phyloP scores from a whole-genome alignment of 2,797 vertebrate genomes.

The Ciconia nigra region DNA sequence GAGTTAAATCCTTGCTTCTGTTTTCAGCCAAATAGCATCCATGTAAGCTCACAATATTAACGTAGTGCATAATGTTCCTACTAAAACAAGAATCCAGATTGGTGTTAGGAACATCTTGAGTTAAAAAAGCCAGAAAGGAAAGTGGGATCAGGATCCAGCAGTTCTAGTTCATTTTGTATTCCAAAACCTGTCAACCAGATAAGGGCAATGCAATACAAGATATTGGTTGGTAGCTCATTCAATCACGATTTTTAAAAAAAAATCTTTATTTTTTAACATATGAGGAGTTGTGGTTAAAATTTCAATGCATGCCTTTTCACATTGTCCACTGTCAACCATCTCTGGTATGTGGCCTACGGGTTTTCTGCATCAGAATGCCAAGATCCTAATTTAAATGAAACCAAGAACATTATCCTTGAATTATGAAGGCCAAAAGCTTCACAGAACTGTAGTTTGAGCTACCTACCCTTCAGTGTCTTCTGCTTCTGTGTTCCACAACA shows the following conservation, averaged over 20 bases:
- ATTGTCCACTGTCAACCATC: background rate
- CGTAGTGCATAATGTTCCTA: background rate
- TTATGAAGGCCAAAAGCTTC: background rate
- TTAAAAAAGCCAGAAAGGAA: background rate
- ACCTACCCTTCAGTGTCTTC: constrained; percentile 80
- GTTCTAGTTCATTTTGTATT: background rate
- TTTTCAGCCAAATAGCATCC: background rate
- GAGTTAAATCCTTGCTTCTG: background rate
- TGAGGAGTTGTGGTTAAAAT: background rate
- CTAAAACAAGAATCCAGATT: background rate
- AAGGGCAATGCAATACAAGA: background rate
- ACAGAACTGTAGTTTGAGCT: background rate
- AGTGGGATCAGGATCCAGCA: background rate
- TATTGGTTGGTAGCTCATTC: background rate
- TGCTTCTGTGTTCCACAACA: constrained; percentile 79
- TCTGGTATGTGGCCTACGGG: accelerated
- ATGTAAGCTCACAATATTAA: background rate
- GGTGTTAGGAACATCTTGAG: background rate
- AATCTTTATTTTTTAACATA: background rate
- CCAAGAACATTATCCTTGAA: background rate
- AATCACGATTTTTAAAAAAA: too few relatives aligned
- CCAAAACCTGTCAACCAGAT: background rate
- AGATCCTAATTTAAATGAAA: background rate
- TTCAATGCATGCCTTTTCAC: background rate
- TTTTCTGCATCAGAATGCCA: background rate